Evolutionary conservation across 1,140 invertebrate genomes (phyloP), one percentile per base, ranked within the genome.

Genomic region (Rhynchophorus ferrugineus): DNA sequence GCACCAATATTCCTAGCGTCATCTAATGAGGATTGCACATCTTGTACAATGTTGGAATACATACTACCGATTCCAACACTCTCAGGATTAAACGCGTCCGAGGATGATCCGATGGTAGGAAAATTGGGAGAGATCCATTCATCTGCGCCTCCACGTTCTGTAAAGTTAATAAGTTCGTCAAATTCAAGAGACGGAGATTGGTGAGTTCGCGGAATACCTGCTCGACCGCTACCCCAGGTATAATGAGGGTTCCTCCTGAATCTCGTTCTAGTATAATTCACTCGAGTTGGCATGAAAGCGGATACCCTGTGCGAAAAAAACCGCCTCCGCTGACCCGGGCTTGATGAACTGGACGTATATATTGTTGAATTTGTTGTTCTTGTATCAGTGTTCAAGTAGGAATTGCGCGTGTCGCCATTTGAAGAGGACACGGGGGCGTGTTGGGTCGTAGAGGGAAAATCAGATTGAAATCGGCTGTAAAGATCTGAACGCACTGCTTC

Each of bases 91-190:
- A 17, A 53, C 46, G 24, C 50, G 57, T 48, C 52, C 51, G 11
- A 48, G 58, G 56, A 49, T 56, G 48, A 59, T 63, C 57, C 2
- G 61, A 46, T 35, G 65, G 59, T 35, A 58, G 57, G 42, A 60
- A 58, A 36, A 60, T 57, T 7, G 61, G 57, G 43, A 60, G 58
- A 42, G 48, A 49, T n/a, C 53, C 24, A 0, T 37, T 29, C 1
- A 21, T 39, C n/a, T 22, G 35, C 5, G 38, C 33, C 17, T 46
- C 33, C 2, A 29, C 65, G 52, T 39, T 69, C 66, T 1, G 66
- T 62, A 52, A 64, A 69, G 42, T 68, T 68, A n/a, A 68, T 64
- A 1, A 69, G 56, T 50, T 68, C 66, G 53, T 69, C 67, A 9
- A 61, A 41, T 3, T 56, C 59, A 36, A 63, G 61, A 33, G 45